Evolutionary conservation across 2,113 vertebrate species (phyloP).

Genomic region (Leucoraja erinaceus): DNA sequence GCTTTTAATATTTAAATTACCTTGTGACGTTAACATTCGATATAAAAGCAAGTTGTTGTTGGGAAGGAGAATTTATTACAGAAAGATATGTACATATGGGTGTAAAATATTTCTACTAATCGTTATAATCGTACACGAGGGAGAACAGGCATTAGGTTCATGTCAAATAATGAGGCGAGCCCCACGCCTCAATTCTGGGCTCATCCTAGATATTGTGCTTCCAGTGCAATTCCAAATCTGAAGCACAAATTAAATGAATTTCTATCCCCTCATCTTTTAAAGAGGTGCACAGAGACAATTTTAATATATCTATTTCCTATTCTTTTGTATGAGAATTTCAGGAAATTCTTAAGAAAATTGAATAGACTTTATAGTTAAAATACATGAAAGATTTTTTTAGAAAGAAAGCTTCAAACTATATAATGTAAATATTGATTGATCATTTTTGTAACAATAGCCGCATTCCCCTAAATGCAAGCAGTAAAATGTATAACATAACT

Average conservation of each 20-base stretch:
- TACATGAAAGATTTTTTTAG: not conserved
- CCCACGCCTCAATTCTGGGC: not conserved
- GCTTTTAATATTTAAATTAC: not conserved
- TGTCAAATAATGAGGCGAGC: not conserved
- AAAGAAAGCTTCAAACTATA: not conserved
- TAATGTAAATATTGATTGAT: not conserved
- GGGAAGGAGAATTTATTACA: not conserved
- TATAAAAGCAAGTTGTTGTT: not conserved
- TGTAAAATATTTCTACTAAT: constrained; percentile 8
- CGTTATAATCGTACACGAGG: not conserved
- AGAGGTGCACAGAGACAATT: not conserved
- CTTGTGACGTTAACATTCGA: not conserved
- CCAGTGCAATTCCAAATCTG: not conserved
- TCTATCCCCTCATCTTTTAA: not conserved
- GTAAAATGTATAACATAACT: not conserved
- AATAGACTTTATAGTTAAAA: not conserved
- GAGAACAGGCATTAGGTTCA: not conserved
- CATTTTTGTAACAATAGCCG: not conserved
- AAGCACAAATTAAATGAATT: not conserved
- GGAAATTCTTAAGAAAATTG: not conserved
- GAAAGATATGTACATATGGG: not conserved
- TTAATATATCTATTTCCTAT: not conserved
- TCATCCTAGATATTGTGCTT: not conserved
- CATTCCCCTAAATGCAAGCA: not conserved
- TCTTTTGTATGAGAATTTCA: not conserved